Evolutionary conservation across 1,140 invertebrate species (phyloP).

Genomic region (Dinothrombium tinctorium): DNA sequence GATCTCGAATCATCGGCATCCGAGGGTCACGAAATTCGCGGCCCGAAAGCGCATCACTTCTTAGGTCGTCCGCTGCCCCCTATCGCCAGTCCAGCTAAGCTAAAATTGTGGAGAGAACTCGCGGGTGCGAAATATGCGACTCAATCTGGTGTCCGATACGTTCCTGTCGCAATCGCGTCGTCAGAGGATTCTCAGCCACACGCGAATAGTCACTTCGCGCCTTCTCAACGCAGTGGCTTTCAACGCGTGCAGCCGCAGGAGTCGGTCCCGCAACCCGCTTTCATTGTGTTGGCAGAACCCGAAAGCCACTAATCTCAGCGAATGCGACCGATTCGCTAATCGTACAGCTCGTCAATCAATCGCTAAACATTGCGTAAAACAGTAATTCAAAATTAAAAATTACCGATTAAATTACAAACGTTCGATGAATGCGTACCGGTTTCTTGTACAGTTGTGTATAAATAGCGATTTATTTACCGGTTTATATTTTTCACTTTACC

Average conservation of each 20-base stretch:
- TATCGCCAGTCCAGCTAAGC: neutral
- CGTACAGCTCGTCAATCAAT: no score
- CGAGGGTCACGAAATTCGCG: neutral
- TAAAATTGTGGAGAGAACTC: conserved; percentile 6
- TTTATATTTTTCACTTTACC: no score
- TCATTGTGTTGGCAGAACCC: conserved; percentile 4
- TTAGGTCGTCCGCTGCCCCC: neutral
- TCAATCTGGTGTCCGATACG: conserved; percentile 4
- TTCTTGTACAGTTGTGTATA: no score
- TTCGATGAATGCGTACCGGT: no score
- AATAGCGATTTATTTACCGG: no score
- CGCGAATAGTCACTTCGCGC: neutral
- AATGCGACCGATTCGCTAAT: no score
- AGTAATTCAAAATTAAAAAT: no score
- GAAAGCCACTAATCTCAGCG: no score
- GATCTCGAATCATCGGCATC: conserved; percentile 1
- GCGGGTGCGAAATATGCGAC: conserved; percentile 5
- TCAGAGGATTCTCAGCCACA: neutral
- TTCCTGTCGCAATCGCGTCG: conserved; percentile 4
- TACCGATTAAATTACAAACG: no score
- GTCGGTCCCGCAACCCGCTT: conserved; percentile 2
- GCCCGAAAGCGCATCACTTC: neutral
- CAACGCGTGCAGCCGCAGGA: neutral
- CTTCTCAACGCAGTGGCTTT: neutral
- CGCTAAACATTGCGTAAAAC: no score